Evolutionary conservation across 2,113 vertebrate genomes (phyloP).

Genomic region (Phyllostomus discolor): DNA sequence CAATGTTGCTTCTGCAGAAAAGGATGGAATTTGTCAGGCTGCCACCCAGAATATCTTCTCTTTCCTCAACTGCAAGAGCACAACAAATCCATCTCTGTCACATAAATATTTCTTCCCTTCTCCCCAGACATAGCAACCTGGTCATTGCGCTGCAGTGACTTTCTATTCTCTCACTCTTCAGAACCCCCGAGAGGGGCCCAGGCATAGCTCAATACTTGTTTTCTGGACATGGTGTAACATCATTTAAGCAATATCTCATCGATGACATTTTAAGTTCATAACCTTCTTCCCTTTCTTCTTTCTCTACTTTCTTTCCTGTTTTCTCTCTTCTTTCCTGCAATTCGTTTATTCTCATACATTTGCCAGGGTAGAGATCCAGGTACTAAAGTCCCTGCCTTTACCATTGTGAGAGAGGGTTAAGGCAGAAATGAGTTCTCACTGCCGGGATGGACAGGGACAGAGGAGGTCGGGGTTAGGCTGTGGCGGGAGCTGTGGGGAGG

Average conservation of each 20-base stretch:
- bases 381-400: neutral
- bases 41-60: neutral
- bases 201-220: fast-evolving
- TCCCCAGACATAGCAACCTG: neutral
- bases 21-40: neutral
- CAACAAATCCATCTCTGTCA: neutral
- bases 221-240: neutral
- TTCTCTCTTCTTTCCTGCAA: neutral
- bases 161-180: neutral
- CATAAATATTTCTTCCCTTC: neutral
- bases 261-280: neutral
- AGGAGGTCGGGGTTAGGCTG: neutral
- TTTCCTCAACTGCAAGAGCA: neutral
- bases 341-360: neutral
- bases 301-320: neutral
- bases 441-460: too few relatives aligned
- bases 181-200: neutral
- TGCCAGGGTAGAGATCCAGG: neutral
- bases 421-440: neutral
- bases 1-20: neutral
- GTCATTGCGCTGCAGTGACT: neutral
- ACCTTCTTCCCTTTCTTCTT: neutral
- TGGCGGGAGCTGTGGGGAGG: neutral
- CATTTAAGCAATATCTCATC: neutral
- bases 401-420: neutral